A percentile compares a stretch with the other conserved stretches of the same genome.
phyloP scores from a whole-genome alignment of 1,140 invertebrate genomes.

The Heliothis virescens region DNA sequence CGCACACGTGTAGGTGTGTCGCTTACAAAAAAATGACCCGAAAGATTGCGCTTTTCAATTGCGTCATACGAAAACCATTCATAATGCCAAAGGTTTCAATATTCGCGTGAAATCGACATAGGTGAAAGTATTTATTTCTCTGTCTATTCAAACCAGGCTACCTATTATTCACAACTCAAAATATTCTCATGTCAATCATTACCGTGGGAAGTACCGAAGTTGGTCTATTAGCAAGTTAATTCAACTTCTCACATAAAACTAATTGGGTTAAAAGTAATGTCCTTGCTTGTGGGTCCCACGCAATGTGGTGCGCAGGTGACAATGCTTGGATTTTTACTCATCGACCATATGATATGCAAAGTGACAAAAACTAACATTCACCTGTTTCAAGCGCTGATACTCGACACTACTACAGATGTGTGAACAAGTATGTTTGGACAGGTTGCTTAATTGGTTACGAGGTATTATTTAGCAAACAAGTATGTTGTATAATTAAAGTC shows the following conservation, averaged over 20 bases:
- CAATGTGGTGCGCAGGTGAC: conserved; percentile 58
- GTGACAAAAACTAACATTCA: conserved; percentile 55
- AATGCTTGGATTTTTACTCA: conserved; percentile 55
- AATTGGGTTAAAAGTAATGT: conserved; percentile 45
- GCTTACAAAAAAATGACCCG: conserved; percentile 56
- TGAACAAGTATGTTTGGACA: conserved; percentile 50
- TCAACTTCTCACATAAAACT: conserved; percentile 46
- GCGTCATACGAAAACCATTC: conserved; percentile 51
- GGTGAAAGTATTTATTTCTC: conserved; percentile 50
- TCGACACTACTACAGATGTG: conserved; percentile 57
- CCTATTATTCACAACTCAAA: conserved; percentile 30
- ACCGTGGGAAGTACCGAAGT: conserved; percentile 56
- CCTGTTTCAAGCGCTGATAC: conserved; percentile 59
- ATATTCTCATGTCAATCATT: conserved; percentile 62
- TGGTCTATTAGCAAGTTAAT: conserved; percentile 43
- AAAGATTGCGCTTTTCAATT: conserved; percentile 61
- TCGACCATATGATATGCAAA: conserved; percentile 59
- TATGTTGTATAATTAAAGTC: not conserved
- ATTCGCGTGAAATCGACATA: conserved; percentile 39
- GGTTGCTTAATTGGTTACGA: conserved; percentile 45
- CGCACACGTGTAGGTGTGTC: conserved; percentile 77
- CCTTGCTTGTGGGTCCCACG: conserved; percentile 37
- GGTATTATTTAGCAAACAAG: not conserved
- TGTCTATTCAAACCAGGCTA: conserved; percentile 37
- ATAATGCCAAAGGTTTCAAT: conserved; percentile 17